These are phyloP conservation scores for Cepaea nemoralis DNA, from an alignment of 1,140 invertebrate species.

Conservation along the genomic window DNA sequence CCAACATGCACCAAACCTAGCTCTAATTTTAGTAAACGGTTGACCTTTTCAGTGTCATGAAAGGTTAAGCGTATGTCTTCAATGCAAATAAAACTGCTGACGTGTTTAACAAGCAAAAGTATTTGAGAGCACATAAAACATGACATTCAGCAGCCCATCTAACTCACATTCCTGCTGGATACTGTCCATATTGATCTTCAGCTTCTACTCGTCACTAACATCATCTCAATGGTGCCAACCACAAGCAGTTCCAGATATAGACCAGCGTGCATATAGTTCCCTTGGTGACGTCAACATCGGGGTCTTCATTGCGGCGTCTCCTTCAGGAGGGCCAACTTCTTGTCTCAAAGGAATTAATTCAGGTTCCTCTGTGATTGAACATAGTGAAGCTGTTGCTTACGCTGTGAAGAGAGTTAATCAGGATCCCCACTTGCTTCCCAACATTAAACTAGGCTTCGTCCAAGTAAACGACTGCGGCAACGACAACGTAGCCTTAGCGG, in stretches of 20 bases:
- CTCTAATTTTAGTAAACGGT: too few species aligned
- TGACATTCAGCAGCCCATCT: too few species aligned
- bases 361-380: background rate
- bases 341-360: background rate
- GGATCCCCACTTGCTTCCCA: background rate
- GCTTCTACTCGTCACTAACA: too few species aligned
- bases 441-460: slow-evolving; percentile 21
- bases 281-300: slow-evolving; percentile 12
- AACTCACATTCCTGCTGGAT: too few species aligned
- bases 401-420: slow-evolving; percentile 10
- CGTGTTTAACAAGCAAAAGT: too few species aligned
- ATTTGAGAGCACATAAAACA: too few species aligned
- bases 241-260: background rate
- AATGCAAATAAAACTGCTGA: too few species aligned
- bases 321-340: background rate
- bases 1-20: too few species aligned
- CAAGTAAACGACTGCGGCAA: slow-evolving; percentile 3
- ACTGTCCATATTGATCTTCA: too few species aligned
- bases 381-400: background rate
- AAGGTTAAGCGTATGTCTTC: too few species aligned
- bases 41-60: too few species aligned
- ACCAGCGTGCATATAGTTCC: background rate
- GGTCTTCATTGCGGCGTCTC: background rate
- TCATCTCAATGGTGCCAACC: background rate
- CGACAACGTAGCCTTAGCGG: background rate